These are phyloP conservation scores for Eupithecia dodoneata DNA, from an alignment of 2,888 invertebrate genomes.

Conservation along the genomic window DNA sequence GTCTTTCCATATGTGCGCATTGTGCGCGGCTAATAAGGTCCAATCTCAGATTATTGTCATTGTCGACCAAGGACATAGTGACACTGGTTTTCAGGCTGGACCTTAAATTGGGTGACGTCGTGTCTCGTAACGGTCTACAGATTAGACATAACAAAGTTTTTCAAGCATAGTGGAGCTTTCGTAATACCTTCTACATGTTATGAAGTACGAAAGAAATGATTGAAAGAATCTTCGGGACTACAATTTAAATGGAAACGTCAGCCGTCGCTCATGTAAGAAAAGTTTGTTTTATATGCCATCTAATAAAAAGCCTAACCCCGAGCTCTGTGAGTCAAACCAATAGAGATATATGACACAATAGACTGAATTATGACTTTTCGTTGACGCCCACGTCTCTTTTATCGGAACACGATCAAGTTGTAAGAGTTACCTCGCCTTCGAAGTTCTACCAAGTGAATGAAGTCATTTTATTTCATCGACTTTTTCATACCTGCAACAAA, in stretches of 20 bases:
- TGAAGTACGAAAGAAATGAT: too few species aligned
- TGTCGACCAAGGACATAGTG: too few species aligned
- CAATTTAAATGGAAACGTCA: neutral
- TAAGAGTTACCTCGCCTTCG: conserved; percentile 32
- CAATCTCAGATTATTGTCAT: too few species aligned
- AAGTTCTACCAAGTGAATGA: neutral
- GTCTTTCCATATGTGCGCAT: too few species aligned
- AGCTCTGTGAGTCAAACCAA: conserved; percentile 44
- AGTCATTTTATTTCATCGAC: neutral
- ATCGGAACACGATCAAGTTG: conserved; percentile 39
- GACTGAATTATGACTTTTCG: conserved; percentile 60
- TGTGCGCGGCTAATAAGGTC: too few species aligned
- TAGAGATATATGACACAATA: conserved; percentile 63
- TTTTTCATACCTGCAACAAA: conserved; percentile 2
- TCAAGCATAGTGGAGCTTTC: neutral
- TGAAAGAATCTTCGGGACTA: neutral
- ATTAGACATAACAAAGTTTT: too few species aligned
- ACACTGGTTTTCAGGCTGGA: too few species aligned
- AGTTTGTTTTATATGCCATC: neutral
- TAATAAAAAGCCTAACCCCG: neutral
- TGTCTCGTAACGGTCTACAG: too few species aligned
- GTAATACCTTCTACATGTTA: neutral
- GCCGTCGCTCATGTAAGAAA: neutral
- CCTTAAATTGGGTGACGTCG: too few species aligned
- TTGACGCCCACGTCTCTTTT: conserved; percentile 58